These are phyloP conservation scores for Mimachlamys varia DNA, from an alignment of 2,888 invertebrate genomes.

Conservation along the genomic window DNA sequence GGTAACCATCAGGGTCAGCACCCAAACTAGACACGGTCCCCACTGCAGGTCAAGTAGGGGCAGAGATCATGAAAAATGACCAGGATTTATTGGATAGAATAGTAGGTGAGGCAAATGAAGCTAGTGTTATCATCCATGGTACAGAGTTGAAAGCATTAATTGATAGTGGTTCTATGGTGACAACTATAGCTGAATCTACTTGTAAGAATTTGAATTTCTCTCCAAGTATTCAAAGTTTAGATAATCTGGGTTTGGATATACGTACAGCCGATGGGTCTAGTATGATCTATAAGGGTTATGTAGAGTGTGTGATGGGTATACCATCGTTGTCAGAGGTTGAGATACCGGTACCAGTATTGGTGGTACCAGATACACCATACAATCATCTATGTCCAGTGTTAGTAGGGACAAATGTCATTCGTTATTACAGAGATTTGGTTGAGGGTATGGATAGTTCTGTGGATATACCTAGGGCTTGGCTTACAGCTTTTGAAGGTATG, in stretches of 20 bases:
- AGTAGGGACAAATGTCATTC: not conserved
- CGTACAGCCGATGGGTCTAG: not conserved
- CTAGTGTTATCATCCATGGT: not conserved
- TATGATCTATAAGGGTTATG: not conserved
- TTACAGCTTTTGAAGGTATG: not conserved
- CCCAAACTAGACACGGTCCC: not conserved
- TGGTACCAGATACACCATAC: not conserved
- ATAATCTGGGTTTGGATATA: not conserved
- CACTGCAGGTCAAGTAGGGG: constrained; percentile 19
- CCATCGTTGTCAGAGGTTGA: not conserved
- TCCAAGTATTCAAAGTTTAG: not conserved
- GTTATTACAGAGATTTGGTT: not conserved
- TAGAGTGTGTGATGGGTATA: not conserved
- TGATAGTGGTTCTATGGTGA: constrained; percentile 26
- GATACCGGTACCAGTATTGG: not conserved
- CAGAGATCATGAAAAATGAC: not conserved
- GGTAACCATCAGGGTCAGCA: not conserved
- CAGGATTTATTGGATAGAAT: constrained; percentile 4
- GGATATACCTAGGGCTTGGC: not conserved
- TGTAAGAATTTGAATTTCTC: not conserved
- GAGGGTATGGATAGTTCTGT: not conserved
- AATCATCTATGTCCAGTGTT: not conserved
- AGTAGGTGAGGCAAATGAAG: not conserved
- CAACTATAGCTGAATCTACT: not conserved
- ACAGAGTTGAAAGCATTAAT: not conserved